Base-by-base conservation (phyloP, 1,140 invertebrate species). In the Bacillus rossius region DNA sequence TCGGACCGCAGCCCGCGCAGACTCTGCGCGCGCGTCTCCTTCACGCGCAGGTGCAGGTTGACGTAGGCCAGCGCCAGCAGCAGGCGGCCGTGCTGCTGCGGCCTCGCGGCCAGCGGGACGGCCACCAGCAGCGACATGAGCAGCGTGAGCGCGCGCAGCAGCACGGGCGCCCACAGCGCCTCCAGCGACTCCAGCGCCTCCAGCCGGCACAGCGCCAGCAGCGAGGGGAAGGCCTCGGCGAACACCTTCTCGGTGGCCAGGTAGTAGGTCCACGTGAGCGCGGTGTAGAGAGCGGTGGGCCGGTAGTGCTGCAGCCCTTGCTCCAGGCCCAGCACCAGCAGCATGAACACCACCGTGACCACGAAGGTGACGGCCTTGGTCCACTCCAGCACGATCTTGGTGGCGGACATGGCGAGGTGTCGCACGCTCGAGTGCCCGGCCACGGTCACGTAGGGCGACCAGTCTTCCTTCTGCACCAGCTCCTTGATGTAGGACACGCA, bases 301-400 rank as follows among this genome's bases (percentile, higher is more conserved):
- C 81, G 79, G 68, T 87, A 91, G 68, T 89, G 77, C 55, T 89
- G 79, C 29, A 89, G 71, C 1, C 86, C 87, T 72, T 88, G 85
- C 69, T 89, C 86, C 29, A 89, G 68, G 14, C 85, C 86, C 54
- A 89, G 83, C 0, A 88, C 85, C 0, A 89, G 74, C 3, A 89
- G 75, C 74, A 88, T 83, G 66, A 88, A 89, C 1, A 85, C 87
- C n/a, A 88, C 77, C 3, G 87, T 91, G 22, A 89, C 85, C 22
- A 88, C 80, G 66, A 89, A 91, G 1, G 87, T 89, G 19, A 91
- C 82, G 0, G 86, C 87, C 75, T 89, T 91, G 7, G 87, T 89
- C 83, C 87, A 89, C 73, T 91, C 88, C 14, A 91, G 76, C 7
- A 89, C 86, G 54, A 90, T 85, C 73, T 89, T 89, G 0, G 87